phyloP scores from a whole-genome alignment of 2,113 vertebrate species.

The Oreochromis tanganicae region DNA sequence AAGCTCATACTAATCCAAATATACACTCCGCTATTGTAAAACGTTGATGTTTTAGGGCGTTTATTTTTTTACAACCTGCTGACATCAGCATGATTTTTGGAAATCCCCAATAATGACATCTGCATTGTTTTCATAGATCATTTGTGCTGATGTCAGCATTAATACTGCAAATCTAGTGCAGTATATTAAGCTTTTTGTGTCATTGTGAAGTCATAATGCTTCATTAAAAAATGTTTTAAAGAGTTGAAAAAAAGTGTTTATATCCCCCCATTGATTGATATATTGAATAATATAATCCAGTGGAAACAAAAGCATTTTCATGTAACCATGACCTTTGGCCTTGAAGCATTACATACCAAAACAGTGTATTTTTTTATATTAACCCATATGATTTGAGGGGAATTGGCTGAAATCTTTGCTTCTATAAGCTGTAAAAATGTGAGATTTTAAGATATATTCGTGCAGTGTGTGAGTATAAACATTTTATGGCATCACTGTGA shows the following conservation, averaged over 20 bases:
- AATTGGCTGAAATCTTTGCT: not conserved
- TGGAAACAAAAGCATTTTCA: not conserved
- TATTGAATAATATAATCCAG: not conserved
- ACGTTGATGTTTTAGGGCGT: no score
- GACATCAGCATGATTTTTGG: not conserved
- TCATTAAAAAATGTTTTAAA: not conserved
- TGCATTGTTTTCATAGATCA: not conserved
- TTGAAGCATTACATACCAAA: not conserved
- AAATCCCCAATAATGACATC: not conserved
- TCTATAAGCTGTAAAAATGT: not conserved
- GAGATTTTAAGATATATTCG: not conserved
- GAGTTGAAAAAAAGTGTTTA: not conserved
- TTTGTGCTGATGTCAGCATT: not conserved
- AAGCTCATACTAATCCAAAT: not conserved
- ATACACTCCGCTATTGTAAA: not conserved
- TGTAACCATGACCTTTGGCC: not conserved
- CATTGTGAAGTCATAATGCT: accelerated
- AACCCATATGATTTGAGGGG: not conserved
- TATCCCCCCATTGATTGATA: not conserved
- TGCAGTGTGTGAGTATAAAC: not conserved
- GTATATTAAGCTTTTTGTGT: not conserved
- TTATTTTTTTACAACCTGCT: not conserved
- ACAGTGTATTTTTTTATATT: not conserved
- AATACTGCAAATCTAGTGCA: not conserved
- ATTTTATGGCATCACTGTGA: not conserved